phyloP scores from a whole-genome alignment of 2,797 vertebrate species.

The Leuciscus waleckii region DNA sequence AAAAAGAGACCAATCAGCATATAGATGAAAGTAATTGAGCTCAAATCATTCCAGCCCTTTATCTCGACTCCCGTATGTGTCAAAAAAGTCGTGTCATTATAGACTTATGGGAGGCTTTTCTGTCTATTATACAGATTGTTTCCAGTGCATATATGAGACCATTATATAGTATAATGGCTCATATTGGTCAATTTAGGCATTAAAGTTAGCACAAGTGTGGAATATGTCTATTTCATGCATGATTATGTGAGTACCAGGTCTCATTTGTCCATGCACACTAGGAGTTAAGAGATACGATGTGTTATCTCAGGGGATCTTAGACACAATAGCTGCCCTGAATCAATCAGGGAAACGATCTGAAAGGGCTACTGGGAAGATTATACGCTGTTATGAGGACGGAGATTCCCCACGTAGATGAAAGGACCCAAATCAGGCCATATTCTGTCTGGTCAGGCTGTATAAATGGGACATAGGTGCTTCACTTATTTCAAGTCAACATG shows the following conservation, averaged over 20 bases:
- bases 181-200: neutral
- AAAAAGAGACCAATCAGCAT: slow-evolving; percentile 41
- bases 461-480: neutral
- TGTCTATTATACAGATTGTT: neutral
- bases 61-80: slow-evolving; percentile 39
- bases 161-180: neutral
- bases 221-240: slow-evolving; percentile 12
- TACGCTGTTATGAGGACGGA: neutral
- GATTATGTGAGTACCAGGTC: neutral
- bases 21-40: slow-evolving; percentile 47
- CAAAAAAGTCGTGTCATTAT: slow-evolving; percentile 14
- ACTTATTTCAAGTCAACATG: neutral
- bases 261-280: slow-evolving; percentile 8
- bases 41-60: slow-evolving; percentile 34
- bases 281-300: neutral
- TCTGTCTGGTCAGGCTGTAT: neutral
- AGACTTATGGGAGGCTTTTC: neutral
- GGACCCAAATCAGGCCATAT: neutral
- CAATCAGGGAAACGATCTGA: neutral
- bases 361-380: neutral
- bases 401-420: neutral
- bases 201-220: neutral
- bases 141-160: neutral
- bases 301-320: slow-evolving; percentile 3
- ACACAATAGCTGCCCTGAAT: slow-evolving; percentile 5